phyloP scores from a whole-genome alignment of 2,888 invertebrate species.

The Macrosoma leucophasiata region DNA sequence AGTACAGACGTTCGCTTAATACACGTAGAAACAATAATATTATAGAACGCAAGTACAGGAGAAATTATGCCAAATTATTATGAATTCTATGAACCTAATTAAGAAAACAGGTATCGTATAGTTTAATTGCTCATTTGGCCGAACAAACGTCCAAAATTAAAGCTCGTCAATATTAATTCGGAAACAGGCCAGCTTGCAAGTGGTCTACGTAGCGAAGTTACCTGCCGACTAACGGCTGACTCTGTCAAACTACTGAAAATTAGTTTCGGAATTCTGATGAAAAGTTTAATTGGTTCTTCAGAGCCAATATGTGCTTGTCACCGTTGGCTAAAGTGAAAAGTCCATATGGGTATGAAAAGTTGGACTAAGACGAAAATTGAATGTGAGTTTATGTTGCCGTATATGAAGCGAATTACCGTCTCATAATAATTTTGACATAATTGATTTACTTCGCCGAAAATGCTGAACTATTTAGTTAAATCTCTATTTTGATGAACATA shows the following conservation, averaged over 20 bases:
- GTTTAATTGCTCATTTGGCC: no score
- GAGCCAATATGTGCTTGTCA: constrained; percentile 56
- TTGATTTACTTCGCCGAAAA: no score
- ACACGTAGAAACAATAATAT: no score
- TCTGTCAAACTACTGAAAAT: constrained; percentile 68
- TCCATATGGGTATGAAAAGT: constrained; percentile 30
- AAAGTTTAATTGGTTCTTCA: constrained; percentile 72
- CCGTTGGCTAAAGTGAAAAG: constrained; percentile 51
- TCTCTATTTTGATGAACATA: no score
- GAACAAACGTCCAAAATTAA: constrained; percentile 38
- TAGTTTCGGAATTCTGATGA: constrained; percentile 66
- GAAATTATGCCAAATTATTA: no score
- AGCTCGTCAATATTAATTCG: constrained; percentile 47
- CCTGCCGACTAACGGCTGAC: constrained; percentile 61
- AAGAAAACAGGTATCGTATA: no score
- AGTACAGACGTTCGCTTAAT: no score
- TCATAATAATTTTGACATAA: no score
- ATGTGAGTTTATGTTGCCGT: constrained; percentile 25
- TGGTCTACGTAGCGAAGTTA: constrained; percentile 42
- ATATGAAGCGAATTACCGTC: no score
- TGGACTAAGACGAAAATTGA: constrained; percentile 30
- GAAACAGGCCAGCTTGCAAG: constrained; percentile 40
- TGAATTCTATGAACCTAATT: no score
- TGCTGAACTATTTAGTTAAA: no score
- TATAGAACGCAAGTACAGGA: no score